phyloP scores from a whole-genome alignment of 1,140 invertebrate genomes.

The Drosophila simulans region DNA sequence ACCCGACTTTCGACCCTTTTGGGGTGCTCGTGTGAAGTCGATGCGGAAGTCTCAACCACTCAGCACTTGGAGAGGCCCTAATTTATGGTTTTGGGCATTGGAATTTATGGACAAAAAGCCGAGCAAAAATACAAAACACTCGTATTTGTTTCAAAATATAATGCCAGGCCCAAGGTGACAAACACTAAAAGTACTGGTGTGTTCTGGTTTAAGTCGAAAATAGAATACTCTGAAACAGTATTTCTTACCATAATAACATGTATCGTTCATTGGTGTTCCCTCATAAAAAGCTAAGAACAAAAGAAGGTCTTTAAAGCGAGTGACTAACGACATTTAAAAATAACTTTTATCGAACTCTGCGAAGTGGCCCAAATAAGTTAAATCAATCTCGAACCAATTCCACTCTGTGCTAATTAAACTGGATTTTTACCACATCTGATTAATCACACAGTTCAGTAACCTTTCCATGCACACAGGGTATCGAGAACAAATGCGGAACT shows the following conservation, averaged over 20 bases:
- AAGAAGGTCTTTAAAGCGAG: background rate
- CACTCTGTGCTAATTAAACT: constrained; percentile 33
- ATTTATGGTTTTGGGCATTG: constrained; percentile 73
- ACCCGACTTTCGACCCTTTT: constrained; percentile 53
- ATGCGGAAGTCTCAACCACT: constrained; percentile 34
- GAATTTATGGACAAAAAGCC: constrained; percentile 68
- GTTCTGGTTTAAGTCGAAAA: background rate
- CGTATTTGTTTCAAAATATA: constrained; percentile 61
- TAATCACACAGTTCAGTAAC: constrained; percentile 42
- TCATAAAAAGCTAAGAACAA: background rate
- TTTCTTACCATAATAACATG: too few relatives aligned
- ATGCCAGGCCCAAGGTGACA: constrained; percentile 47
- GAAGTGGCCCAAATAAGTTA: constrained; percentile 14
- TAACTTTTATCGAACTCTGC: constrained; percentile 7
- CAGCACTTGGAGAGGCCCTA: constrained; percentile 63
- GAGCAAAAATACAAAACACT: constrained; percentile 58
- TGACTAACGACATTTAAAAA: constrained; percentile 17
- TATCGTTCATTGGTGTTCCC: too few relatives aligned
- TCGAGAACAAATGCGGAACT: constrained; percentile 46
- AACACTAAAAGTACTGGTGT: background rate
- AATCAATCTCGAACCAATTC: constrained; percentile 6
- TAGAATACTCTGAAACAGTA: constrained; percentile 1
- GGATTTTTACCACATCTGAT: constrained; percentile 27
- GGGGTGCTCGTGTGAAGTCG: constrained; percentile 1
- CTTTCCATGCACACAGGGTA: constrained; percentile 27